phyloP scores from a whole-genome alignment of 2,888 invertebrate species.

The Protonemura montana region DNA sequence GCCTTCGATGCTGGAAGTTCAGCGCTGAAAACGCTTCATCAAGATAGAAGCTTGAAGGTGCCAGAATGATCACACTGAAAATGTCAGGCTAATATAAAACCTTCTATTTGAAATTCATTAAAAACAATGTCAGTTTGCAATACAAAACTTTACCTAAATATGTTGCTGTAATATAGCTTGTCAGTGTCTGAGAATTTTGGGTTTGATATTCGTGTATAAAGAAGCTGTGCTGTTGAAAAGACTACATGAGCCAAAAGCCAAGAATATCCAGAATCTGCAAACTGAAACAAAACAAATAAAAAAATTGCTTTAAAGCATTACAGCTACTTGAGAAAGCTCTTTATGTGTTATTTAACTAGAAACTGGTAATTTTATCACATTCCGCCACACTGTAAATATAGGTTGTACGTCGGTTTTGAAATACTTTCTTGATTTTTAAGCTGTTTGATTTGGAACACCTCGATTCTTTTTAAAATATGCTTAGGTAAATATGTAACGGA shows the following conservation, averaged over 20 bases:
- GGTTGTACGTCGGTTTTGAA: no score
- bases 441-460: no score
- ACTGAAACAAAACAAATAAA: slow-evolving; percentile 44
- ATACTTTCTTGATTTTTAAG: no score
- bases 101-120: not conserved
- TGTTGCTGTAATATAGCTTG: slow-evolving; percentile 53
- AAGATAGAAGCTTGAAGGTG: slow-evolving; percentile 54
- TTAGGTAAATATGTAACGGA: no score
- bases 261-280: slow-evolving; percentile 53
- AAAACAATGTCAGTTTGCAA: not conserved
- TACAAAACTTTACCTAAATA: slow-evolving; percentile 50
- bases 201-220: slow-evolving; percentile 52
- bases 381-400: no score
- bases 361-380: no score
- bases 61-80: slow-evolving; percentile 52
- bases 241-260: slow-evolving; percentile 53
- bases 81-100: not conserved
- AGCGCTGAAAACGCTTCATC: slow-evolving; percentile 54
- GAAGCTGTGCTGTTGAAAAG: slow-evolving; percentile 51
- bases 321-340: no score
- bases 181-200: slow-evolving; percentile 52
- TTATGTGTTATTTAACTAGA: no score
- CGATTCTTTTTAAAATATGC: no score
- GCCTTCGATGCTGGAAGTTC: slow-evolving; percentile 52
- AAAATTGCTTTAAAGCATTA: no score